A percentile compares a stretch with the other conserved stretches of the same genome.
phyloP scores from a whole-genome alignment of 2,113 vertebrate species.

The Pavo muticus region DNA sequence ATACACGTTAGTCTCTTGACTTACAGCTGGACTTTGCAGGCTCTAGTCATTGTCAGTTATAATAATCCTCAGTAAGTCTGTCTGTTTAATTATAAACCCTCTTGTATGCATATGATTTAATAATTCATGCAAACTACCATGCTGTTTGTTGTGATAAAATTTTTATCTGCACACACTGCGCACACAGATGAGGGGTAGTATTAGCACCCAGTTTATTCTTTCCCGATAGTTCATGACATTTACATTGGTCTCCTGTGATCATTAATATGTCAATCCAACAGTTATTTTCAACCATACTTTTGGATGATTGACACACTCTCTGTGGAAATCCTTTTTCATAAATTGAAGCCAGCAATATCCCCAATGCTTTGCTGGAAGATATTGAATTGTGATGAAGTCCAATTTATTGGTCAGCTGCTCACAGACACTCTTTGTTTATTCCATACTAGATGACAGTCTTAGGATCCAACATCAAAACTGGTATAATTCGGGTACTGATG shows the following conservation, averaged over 20 bases:
- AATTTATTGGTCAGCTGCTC: slow-evolving; percentile 52
- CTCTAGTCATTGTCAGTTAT: slow-evolving; percentile 64
- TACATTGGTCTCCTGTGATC: slow-evolving; percentile 67
- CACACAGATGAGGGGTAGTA: slow-evolving; percentile 44
- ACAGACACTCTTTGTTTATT: slow-evolving; percentile 48
- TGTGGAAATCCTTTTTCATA: slow-evolving; percentile 63
- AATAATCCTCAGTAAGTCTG: slow-evolving; percentile 64
- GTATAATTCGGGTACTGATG: slow-evolving; percentile 35
- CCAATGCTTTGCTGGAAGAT: background rate
- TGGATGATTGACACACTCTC: slow-evolving; percentile 56
- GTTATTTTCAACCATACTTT: slow-evolving; percentile 55
- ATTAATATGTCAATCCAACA: slow-evolving; percentile 68
- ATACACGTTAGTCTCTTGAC: slow-evolving; percentile 36
- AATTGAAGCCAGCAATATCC: slow-evolving; percentile 36
- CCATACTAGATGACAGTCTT: slow-evolving; percentile 41
- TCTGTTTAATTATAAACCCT: slow-evolving; percentile 66
- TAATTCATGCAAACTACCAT: slow-evolving; percentile 75
- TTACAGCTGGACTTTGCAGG: slow-evolving; percentile 55
- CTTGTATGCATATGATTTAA: slow-evolving; percentile 70
- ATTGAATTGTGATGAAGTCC: slow-evolving; percentile 54
- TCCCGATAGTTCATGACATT: slow-evolving; percentile 73
- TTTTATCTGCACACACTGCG: slow-evolving; percentile 68
- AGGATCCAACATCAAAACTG: slow-evolving; percentile 37
- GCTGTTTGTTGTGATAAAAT: slow-evolving; percentile 77
- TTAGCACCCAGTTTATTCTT: slow-evolving; percentile 70